A percentile compares a stretch with the other conserved stretches of the same genome.
Evolutionary conservation across 2,888 invertebrate species (phyloP).

Genomic region (Pammene fasciana): DNA sequence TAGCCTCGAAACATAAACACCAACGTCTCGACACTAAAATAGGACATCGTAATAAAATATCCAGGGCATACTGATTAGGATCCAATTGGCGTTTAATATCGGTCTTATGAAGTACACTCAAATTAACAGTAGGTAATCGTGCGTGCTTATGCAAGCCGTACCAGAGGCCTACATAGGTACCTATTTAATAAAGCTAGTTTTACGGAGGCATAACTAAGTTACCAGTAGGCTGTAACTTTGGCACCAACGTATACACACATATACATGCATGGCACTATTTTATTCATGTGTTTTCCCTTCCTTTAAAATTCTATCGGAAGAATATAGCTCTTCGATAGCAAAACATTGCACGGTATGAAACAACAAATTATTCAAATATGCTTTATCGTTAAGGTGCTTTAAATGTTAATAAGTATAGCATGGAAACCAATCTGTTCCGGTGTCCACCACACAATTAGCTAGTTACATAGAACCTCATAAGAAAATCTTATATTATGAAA

Average conservation of each 20-base stretch:
- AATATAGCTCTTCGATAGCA: neutral
- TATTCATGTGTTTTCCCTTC: neutral
- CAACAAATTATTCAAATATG: conserved; percentile 27
- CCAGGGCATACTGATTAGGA: conserved; percentile 16
- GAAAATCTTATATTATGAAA: too few relatives aligned
- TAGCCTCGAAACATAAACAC: too few relatives aligned
- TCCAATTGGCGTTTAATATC: conserved; percentile 26
- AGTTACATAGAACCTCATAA: neutral
- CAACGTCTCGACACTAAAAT: neutral
- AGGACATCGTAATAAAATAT: conserved; percentile 25
- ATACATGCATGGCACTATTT: too few relatives aligned
- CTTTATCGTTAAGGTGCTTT: conserved; percentile 20
- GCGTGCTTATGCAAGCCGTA: conserved; percentile 16
- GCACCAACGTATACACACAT: too few relatives aligned
- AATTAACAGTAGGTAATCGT: conserved; percentile 31
- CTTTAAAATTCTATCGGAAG: conserved; percentile 1
- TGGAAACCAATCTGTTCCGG: conserved; percentile 12
- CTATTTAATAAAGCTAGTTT: too few relatives aligned
- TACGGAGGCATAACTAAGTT: too few relatives aligned
- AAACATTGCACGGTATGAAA: conserved; percentile 4
- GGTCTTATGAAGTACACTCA: conserved; percentile 21
- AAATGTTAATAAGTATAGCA: conserved; percentile 9
- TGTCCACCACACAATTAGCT: neutral
- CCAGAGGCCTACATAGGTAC: too few relatives aligned
- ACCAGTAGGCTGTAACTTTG: too few relatives aligned